Conservation (phyloP, 2,797 vertebrate species). For the Helostoma temminkii region DNA sequence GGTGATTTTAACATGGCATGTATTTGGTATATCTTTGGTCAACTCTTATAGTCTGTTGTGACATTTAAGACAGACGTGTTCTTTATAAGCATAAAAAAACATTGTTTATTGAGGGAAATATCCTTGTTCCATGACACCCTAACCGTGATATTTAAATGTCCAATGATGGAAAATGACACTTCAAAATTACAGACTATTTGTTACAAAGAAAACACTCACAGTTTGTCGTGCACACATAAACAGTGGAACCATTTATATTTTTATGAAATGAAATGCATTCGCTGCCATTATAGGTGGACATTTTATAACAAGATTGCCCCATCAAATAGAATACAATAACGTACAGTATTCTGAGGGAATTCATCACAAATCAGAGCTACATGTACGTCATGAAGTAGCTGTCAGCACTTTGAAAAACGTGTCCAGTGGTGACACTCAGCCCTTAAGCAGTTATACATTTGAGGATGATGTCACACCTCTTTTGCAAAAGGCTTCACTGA, state of each 20-base stretch:
- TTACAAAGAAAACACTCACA: background rate
- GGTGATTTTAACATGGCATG: conserved; percentile 47
- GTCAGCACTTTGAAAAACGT: conserved; percentile 35
- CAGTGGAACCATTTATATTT: background rate
- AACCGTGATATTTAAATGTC: conserved; percentile 37
- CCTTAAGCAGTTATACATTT: conserved; percentile 19
- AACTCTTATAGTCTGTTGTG: conserved; percentile 55
- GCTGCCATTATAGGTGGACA: conserved; percentile 1
- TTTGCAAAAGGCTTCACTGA: conserved; percentile 42
- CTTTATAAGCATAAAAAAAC: conserved; percentile 60
- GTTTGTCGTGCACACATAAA: background rate
- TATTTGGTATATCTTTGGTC: conserved; percentile 68
- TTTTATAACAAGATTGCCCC: background rate
- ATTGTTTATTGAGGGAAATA: conserved; percentile 67
- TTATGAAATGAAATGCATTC: background rate
- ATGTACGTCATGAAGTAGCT: conserved; percentile 34
- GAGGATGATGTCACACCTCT: conserved; percentile 44
- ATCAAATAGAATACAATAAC: conserved; percentile 8
- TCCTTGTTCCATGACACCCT: conserved; percentile 54
- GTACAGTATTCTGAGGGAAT: conserved; percentile 14
- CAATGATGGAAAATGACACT: conserved; percentile 5
- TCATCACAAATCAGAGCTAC: conserved; percentile 15
- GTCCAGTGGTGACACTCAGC: conserved; percentile 10
- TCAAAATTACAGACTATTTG: conserved; percentile 6
- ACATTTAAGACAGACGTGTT: conserved; percentile 71